Percentiles rank a stretch among this genome's conserved stretches.
Conservation (phyloP, 1,140 invertebrate species). For the Ostrea denselamellosa region DNA sequence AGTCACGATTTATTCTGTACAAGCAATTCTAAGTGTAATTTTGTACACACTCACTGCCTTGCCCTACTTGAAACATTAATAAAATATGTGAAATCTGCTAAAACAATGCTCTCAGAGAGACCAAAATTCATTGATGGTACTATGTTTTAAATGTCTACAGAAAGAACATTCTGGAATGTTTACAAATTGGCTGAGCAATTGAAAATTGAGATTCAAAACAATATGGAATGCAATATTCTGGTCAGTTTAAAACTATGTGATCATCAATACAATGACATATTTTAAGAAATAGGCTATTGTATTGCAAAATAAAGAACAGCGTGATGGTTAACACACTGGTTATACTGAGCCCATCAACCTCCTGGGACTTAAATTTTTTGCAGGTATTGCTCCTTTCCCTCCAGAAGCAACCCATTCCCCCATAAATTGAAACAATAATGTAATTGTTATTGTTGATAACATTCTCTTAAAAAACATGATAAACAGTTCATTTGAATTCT, state of each 20-base stretch:
- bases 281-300: background rate
- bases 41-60: background rate
- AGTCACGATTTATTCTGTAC: background rate
- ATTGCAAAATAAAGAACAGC: background rate
- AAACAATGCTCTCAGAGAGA: background rate
- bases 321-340: too few relatives aligned
- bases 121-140: background rate
- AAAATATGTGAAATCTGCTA: background rate
- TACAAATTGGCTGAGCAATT: background rate
- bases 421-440: too few relatives aligned
- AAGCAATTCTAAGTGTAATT: background rate
- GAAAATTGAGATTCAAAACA: background rate
- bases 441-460: too few relatives aligned
- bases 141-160: background rate
- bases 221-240: background rate
- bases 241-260: background rate
- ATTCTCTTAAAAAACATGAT: too few relatives aligned
- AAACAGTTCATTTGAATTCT: background rate
- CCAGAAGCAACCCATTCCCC: too few relatives aligned
- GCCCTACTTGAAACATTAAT: slow-evolving; percentile 21
- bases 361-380: background rate
- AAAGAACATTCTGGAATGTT: background rate
- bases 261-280: background rate
- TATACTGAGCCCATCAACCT: background rate
- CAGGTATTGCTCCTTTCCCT: background rate